Evolutionary conservation across 2,888 invertebrate species (phyloP), one percentile per base, ranked within the genome.

Genomic region (Andricus quercusramuli): DNA sequence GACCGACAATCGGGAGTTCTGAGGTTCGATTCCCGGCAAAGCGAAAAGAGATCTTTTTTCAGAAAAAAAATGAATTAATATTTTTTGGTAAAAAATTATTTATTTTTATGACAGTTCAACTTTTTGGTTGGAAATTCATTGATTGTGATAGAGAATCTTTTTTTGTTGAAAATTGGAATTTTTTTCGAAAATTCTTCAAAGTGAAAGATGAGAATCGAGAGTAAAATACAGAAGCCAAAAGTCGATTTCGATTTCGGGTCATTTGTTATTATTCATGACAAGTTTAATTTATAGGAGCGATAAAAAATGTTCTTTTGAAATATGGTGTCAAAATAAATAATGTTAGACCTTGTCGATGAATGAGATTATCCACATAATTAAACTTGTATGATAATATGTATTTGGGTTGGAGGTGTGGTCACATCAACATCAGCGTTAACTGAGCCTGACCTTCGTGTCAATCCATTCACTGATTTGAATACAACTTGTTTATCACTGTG

Each of bases 401-500:
- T 74, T 74, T 56, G 29, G 70, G 32, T 32, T 74, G 70, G 29
- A 74, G 70, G 70, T 74, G 70, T 74, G 70, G 70, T 51, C 47
- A 47, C 70, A 74, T 51, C 51, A 74, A 74, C 51, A 44, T 51
- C 70, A 56, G 51, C 32, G 47, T 8, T 47, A 68, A 68, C 47
- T 44, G 47, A 44, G 70, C 20, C 32, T 74, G 51, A 74, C 70
- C 70, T 74, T 74, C 70, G 5, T 74, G 70, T 74, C 70, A 74
- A 74, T 51, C 47, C 70, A 70, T 47, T 47, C 47, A 74, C 51
- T 74, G 51, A 74, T 74, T 74, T 74, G 51, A 51, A 74, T 74
- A 74, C 70, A 74, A 56, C 70, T 74, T 74, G 70, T 74, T 74
- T 74, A 74, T 74, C 70, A 74, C 29, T 74, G 70, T 74, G 56